A percentile compares a stretch with the other conserved stretches of the same genome.
Conservation (phyloP, 92 coral and sea anemone genomes). For the Desmophyllum pertusum region DNA sequence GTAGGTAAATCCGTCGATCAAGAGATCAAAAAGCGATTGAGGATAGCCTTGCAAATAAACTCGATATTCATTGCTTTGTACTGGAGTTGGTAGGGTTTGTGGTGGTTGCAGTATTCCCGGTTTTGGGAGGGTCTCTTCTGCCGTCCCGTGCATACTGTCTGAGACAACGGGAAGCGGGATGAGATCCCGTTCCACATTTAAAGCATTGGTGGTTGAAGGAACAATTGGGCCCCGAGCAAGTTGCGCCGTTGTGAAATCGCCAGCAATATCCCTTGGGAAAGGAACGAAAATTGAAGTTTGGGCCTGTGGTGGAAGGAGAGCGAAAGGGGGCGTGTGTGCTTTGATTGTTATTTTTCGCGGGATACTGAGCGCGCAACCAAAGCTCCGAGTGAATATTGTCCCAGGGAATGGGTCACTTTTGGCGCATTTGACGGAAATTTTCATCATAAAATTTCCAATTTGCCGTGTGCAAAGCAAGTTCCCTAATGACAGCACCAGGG, state of each 20-base stretch:
- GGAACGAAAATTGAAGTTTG: not conserved
- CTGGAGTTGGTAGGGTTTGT: slow-evolving; percentile 34
- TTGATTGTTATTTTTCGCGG: not conserved
- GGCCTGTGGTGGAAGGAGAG: not conserved
- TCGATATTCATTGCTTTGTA: slow-evolving; percentile 29
- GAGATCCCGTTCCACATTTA: slow-evolving; percentile 15
- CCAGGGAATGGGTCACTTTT: slow-evolving; percentile 49
- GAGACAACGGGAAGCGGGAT: slow-evolving; percentile 1
- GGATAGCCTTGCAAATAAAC: slow-evolving; percentile 13
- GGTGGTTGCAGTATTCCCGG: slow-evolving; percentile 31
- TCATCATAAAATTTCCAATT: slow-evolving; percentile 64
- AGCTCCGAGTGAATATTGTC: slow-evolving; percentile 44
- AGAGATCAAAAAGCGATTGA: slow-evolving; percentile 16
- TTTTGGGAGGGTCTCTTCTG: not conserved
- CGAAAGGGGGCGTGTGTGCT: slow-evolving; percentile 2
- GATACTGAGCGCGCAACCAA: slow-evolving; percentile 44
- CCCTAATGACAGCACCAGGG: too few species aligned
- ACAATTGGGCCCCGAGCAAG: slow-evolving; percentile 32
- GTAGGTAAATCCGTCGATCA: slow-evolving; percentile 18
- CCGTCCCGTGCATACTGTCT: not conserved
- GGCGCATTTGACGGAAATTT: slow-evolving; percentile 50
- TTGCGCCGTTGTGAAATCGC: slow-evolving; percentile 19
- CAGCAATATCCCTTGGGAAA: slow-evolving; percentile 25
- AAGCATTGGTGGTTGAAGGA: slow-evolving; percentile 25
- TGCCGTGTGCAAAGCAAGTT: slow-evolving; percentile 35